Conservation (phyloP, 2,797 vertebrate genomes). For the Leuciscus waleckii region DNA sequence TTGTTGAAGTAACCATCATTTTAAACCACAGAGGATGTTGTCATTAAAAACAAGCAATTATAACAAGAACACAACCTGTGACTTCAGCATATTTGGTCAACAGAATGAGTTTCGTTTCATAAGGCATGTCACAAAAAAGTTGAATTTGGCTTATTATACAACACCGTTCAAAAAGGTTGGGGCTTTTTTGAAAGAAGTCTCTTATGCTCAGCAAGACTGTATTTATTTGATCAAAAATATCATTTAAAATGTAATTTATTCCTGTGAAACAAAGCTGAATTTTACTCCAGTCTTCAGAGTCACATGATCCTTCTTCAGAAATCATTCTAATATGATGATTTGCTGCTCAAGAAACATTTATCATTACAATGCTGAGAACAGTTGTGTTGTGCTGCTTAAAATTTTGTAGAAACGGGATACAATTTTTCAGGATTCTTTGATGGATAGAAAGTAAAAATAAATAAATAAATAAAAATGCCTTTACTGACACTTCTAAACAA, state of each 20-base stretch:
- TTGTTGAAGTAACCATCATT: slow-evolving; percentile 12
- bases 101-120: neutral
- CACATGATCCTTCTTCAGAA: neutral
- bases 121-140: neutral
- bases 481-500: neutral
- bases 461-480: neutral
- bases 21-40: slow-evolving; percentile 18
- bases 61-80: slow-evolving; percentile 18
- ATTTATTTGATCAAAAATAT: neutral
- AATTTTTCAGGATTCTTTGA: neutral
- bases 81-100: slow-evolving; percentile 32
- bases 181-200: neutral
- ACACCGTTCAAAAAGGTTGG: neutral
- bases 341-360: neutral
- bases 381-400: too few species aligned
- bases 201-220: neutral
- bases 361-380: neutral
- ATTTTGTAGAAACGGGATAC: neutral
- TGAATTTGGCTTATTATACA: neutral
- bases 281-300: neutral
- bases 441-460: neutral
- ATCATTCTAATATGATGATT: neutral
- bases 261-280: neutral
- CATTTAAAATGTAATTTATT: neutral
- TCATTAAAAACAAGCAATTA: slow-evolving; percentile 20